Conservation (phyloP, 2,888 invertebrate species). For the Phortica okadai region DNA sequence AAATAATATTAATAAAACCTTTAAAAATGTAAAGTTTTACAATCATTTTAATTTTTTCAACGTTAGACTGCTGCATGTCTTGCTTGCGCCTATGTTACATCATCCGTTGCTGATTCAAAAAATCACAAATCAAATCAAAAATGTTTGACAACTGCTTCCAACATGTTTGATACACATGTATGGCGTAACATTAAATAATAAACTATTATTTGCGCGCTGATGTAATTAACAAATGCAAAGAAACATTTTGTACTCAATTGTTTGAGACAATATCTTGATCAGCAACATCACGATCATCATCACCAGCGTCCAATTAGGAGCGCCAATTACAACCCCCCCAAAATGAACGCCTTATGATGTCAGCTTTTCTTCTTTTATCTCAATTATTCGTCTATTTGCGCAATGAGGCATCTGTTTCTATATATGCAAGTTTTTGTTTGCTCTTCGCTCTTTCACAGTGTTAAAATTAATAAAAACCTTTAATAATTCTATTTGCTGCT, state of each 20-base stretch:
- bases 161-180: too few species aligned
- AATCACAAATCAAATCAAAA: too few species aligned
- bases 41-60: too few species aligned
- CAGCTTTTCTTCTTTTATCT: constrained; percentile 46
- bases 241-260: constrained; percentile 36
- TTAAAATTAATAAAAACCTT: constrained; percentile 35
- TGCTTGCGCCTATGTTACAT: too few species aligned
- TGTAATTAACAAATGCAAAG: not conserved
- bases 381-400: constrained; percentile 12
- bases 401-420: not conserved
- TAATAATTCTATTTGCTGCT: constrained; percentile 25
- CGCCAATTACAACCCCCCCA: constrained; percentile 42
- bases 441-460: constrained; percentile 35
- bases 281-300: not conserved
- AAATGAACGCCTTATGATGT: constrained; percentile 54
- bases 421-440: constrained; percentile 27
- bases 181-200: not conserved
- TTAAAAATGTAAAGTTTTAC: not conserved
- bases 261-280: constrained; percentile 46
- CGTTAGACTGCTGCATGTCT: too few species aligned
- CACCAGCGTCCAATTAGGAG: constrained; percentile 40
- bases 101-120: too few species aligned
- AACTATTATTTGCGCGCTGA: not conserved
- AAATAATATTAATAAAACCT: not conserved
- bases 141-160: too few species aligned